A percentile compares a stretch with the other conserved stretches of the same genome.
These are phyloP conservation scores for Rhea americana DNA, from an alignment of 2,113 vertebrate species.

Conservation along the genomic window DNA sequence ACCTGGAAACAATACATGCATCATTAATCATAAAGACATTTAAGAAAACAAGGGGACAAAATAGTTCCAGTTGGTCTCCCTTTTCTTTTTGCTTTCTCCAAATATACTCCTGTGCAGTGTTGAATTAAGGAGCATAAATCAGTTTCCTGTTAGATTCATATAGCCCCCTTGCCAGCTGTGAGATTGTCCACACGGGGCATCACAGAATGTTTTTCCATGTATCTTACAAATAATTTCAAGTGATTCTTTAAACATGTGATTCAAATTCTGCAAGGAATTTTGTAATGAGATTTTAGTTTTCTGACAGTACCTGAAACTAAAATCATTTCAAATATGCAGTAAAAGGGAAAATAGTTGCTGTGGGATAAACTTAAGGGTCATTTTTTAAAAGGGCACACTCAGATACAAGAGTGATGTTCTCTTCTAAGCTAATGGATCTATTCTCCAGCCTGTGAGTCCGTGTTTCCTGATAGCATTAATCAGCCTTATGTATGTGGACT, in stretches of 20 bases:
- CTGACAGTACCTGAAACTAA: conserved; percentile 36
- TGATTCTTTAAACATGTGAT: conserved; percentile 38
- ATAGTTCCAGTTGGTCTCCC: not conserved
- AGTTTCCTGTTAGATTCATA: not conserved
- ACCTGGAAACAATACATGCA: not conserved
- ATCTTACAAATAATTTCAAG: conserved; percentile 59
- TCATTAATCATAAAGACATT: not conserved
- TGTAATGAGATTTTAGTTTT: conserved; percentile 52
- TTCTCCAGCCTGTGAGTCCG: conserved; percentile 13
- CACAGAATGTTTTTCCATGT: conserved; percentile 27
- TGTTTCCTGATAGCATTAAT: conserved; percentile 30
- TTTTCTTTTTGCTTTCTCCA: not conserved
- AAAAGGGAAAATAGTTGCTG: conserved; percentile 55
- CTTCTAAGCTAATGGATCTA: conserved; percentile 32
- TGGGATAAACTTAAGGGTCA: conserved; percentile 61
- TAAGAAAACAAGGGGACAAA: not conserved
- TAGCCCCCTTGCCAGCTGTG: not conserved
- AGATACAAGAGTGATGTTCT: conserved; percentile 36
- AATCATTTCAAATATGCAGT: conserved; percentile 45
- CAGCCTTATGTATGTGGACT: not conserved
- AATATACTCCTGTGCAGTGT: not conserved
- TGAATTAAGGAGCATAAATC: not conserved
- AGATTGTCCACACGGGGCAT: not conserved
- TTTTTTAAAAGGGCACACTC: conserved; percentile 53
- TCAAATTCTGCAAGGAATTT: conserved; percentile 36